Evolutionary conservation across 2,797 vertebrate genomes (phyloP).

Genomic region (Galagoides demidoff): DNA sequence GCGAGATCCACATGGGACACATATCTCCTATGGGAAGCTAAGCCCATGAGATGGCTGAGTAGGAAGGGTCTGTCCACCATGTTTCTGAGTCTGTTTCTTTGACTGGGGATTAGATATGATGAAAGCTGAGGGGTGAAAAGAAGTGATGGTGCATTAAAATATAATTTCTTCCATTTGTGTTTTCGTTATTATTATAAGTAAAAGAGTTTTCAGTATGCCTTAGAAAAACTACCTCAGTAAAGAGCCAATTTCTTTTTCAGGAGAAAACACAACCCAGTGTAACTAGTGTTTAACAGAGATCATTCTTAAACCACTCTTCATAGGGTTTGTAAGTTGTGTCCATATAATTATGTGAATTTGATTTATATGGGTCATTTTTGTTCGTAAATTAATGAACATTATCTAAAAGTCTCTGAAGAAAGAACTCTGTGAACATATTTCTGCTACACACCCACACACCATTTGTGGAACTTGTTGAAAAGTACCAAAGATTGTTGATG

Average conservation of each 20-base stretch:
- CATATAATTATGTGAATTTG: neutral
- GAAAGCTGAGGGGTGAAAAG: neutral
- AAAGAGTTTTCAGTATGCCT: neutral
- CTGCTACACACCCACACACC: too few relatives aligned
- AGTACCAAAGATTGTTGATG: too few relatives aligned
- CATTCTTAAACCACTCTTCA: neutral
- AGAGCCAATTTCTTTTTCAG: neutral
- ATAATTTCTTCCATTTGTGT: neutral
- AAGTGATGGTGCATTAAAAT: neutral
- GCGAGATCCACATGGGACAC: neutral
- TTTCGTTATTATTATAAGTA: neutral
- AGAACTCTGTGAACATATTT: too few relatives aligned
- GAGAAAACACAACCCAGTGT: neutral
- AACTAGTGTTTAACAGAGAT: neutral
- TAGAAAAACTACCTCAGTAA: neutral
- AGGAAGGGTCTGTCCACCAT: neutral
- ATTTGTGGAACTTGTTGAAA: too few relatives aligned
- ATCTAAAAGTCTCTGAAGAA: too few relatives aligned
- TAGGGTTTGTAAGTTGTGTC: neutral
- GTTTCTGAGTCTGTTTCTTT: neutral
- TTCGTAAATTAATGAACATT: too few relatives aligned
- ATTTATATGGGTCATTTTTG: neutral
- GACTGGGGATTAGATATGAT: neutral
- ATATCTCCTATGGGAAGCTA: neutral
- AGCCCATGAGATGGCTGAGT: neutral